These are phyloP conservation scores for Manis javanica DNA, from an alignment of 2,797 vertebrate species.

Conservation along the genomic window DNA sequence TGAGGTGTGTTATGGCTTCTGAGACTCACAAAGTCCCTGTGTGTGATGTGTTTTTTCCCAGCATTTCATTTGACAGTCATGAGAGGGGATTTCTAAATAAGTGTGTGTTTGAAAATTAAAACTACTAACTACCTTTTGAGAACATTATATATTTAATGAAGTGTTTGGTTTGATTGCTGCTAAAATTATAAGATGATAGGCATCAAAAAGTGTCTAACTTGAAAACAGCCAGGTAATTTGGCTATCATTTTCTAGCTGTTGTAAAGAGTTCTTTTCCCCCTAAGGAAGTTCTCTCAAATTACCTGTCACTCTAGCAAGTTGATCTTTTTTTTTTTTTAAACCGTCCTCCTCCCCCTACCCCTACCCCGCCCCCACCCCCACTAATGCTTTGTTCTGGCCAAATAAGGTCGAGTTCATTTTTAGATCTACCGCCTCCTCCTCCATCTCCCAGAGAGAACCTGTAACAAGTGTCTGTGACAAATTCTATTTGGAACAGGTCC, in stretches of 20 bases:
- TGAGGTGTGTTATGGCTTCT: constrained; percentile 83
- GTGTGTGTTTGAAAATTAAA: constrained; percentile 77
- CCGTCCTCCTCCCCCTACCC: constrained; percentile 10
- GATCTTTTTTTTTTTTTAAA: constrained; percentile 7
- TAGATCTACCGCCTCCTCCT: constrained; percentile 77
- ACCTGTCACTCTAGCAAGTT: constrained; percentile 62
- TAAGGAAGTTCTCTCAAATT: constrained; percentile 72
- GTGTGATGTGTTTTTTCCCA: constrained; percentile 78
- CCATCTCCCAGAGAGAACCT: constrained; percentile 77
- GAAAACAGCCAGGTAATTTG: neutral
- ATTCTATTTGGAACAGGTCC: constrained; percentile 81
- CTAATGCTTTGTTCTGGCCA: constrained; percentile 75
- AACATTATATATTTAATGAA: constrained; percentile 71
- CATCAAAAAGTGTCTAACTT: constrained; percentile 37
- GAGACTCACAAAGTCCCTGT: constrained; percentile 75
- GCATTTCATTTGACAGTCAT: constrained; percentile 80
- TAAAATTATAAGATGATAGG: constrained; percentile 66
- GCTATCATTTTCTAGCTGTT: constrained; percentile 35
- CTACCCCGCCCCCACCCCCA: constrained; percentile 59
- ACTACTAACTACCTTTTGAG: constrained; percentile 79
- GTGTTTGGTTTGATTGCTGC: constrained; percentile 78
- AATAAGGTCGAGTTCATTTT: constrained; percentile 80
- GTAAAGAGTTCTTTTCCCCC: neutral
- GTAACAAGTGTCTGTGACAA: constrained; percentile 83
- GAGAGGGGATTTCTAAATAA: constrained; percentile 80